Conservation (phyloP, 1,140 invertebrate genomes). For the Elysia chlorotica region DNA sequence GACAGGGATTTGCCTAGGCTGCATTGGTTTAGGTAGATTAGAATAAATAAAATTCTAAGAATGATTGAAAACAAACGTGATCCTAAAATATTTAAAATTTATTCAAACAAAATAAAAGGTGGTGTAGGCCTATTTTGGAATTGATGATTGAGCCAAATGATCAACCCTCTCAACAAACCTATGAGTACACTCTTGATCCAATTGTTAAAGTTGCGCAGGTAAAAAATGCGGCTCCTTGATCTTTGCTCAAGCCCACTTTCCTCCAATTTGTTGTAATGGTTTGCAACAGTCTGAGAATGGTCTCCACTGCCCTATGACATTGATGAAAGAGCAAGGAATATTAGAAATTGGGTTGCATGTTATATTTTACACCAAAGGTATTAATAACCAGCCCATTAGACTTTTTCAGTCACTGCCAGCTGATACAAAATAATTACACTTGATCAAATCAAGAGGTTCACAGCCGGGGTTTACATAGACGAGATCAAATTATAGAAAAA, state of each 20-base stretch:
- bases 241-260: slow-evolving; percentile 81
- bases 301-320: slow-evolving; percentile 21
- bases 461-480: no score
- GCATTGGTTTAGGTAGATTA: background rate
- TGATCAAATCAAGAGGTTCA: no score
- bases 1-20: no score
- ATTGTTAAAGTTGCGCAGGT: slow-evolving; percentile 97
- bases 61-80: background rate
- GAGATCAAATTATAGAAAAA: no score
- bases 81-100: background rate
- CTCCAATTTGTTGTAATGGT: slow-evolving; percentile 65
- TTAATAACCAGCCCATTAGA: no score
- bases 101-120: background rate
- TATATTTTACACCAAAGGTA: no score
- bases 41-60: background rate
- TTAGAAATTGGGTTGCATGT: no score
- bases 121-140: background rate
- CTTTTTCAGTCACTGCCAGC: no score
- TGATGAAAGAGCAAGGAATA: no score
- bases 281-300: slow-evolving; percentile 54
- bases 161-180: no score
- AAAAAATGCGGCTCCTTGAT: slow-evolving; percentile 86
- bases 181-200: slow-evolving; percentile 98
- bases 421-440: no score
- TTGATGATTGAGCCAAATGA: no score